Evolutionary conservation across 2,113 vertebrate species (phyloP).

Genomic region (Notarius lentiginosus): DNA sequence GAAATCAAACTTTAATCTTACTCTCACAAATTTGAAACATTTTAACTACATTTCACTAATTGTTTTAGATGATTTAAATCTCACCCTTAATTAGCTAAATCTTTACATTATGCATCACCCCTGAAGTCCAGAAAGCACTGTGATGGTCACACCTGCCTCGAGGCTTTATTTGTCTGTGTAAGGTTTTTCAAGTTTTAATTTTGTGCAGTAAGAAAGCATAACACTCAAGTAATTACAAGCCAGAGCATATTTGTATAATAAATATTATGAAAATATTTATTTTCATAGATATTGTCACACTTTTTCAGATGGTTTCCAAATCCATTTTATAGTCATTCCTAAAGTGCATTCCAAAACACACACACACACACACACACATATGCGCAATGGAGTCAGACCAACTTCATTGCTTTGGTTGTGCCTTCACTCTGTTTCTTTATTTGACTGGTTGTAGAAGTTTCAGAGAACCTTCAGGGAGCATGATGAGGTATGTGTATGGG

Average conservation of each 20-base stretch:
- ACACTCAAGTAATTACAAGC: constrained; percentile 37
- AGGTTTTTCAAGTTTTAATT: background rate
- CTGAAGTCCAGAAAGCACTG: constrained; percentile 28
- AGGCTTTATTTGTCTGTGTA: background rate
- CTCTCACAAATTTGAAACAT: background rate
- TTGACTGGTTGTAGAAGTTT: constrained; percentile 47
- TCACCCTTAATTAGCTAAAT: background rate
- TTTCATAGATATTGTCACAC: constrained; percentile 50
- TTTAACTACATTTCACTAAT: background rate
- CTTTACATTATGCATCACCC: background rate
- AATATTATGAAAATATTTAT: constrained; percentile 75
- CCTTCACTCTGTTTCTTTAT: constrained; percentile 58
- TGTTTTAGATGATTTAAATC: background rate
- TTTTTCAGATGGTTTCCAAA: constrained; percentile 45
- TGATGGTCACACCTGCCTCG: constrained; percentile 4
- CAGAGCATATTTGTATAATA: constrained; percentile 55
- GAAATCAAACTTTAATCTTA: background rate
- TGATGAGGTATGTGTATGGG: background rate
- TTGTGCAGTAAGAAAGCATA: constrained; percentile 22
- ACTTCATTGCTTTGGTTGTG: constrained; percentile 63
- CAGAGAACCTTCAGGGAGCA: constrained; percentile 27
- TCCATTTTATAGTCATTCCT: constrained; percentile 46
- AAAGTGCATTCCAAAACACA: constrained; percentile 64
- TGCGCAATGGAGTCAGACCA: constrained; percentile 53
- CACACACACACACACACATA: background rate